Conservation (phyloP, 2,888 invertebrate genomes). For the Leptopilina drosophilae region DNA sequence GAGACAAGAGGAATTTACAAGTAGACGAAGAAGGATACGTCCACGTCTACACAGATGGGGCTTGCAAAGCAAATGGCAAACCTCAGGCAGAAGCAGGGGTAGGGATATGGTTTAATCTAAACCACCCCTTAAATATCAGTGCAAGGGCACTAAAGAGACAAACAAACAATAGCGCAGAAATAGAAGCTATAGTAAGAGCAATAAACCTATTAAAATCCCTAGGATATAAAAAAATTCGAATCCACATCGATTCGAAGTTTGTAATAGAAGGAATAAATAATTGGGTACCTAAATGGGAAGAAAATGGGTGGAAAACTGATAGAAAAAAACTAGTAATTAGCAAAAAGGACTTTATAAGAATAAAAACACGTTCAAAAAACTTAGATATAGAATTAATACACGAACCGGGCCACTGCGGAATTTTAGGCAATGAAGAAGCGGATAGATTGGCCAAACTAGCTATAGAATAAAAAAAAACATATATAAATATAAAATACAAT, state of each 20-base stretch:
- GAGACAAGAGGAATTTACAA: no score
- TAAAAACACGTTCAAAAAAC: neutral
- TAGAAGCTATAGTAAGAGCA: neutral
- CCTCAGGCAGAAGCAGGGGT: no score
- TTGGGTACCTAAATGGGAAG: neutral
- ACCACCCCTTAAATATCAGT: neutral
- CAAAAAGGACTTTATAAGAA: neutral
- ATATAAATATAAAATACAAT: neutral
- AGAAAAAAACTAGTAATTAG: neutral
- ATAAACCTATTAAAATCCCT: no score
- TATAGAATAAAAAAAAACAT: no score
- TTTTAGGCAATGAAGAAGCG: neutral
- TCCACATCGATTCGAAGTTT: neutral
- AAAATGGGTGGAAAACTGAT: neutral
- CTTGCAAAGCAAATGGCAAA: no score
- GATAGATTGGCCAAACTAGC: neutral
- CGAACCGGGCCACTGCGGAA: neutral
- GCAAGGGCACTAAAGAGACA: neutral
- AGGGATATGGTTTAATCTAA: neutral
- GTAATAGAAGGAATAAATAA: neutral
- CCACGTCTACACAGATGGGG: no score
- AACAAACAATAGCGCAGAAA: neutral
- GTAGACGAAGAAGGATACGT: no score
- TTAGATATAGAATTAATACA: neutral
- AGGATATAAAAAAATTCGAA: neutral